phyloP scores from a whole-genome alignment of 2,113 vertebrate genomes.

The Dipodomys stephensi region DNA sequence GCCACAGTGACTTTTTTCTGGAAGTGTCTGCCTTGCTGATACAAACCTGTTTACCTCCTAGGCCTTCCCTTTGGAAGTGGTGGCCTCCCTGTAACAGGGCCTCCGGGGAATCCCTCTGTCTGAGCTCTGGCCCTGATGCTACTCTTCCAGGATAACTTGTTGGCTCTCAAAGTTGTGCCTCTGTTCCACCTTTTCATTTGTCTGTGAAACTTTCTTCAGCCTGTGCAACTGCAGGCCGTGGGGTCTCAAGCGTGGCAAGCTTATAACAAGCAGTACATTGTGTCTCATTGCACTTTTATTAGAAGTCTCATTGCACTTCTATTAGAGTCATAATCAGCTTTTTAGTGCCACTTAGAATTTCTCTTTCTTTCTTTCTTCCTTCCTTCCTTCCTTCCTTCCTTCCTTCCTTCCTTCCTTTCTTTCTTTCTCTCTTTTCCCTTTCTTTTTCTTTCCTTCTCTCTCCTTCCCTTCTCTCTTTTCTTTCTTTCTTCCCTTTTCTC shows the following conservation, averaged over 20 bases:
- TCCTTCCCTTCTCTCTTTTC: too few relatives aligned
- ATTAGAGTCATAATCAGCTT: neutral
- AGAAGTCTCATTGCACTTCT: neutral
- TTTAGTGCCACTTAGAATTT: neutral
- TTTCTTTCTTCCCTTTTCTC: too few relatives aligned
- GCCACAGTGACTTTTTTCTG: neutral
- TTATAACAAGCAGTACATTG: accelerated
- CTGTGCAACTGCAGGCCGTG: neutral
- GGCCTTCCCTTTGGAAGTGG: neutral
- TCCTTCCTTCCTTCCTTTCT: too few relatives aligned
- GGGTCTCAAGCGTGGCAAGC: accelerated
- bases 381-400: too few relatives aligned
- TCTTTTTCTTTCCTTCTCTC: too few relatives aligned
- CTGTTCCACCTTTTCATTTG: neutral
- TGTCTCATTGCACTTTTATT: neutral
- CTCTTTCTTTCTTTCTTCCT: too few relatives aligned
- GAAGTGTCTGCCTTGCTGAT: neutral
- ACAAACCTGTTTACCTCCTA: neutral
- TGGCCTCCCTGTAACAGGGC: neutral
- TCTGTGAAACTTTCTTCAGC: neutral
- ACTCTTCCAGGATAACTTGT: neutral
- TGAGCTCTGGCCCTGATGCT: neutral
- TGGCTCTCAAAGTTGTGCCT: neutral
- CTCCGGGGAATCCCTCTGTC: neutral
- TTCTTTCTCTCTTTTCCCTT: too few relatives aligned